Base-by-base conservation (phyloP, 2,113 vertebrate genomes). In the Chloropsis cyanopogon region DNA sequence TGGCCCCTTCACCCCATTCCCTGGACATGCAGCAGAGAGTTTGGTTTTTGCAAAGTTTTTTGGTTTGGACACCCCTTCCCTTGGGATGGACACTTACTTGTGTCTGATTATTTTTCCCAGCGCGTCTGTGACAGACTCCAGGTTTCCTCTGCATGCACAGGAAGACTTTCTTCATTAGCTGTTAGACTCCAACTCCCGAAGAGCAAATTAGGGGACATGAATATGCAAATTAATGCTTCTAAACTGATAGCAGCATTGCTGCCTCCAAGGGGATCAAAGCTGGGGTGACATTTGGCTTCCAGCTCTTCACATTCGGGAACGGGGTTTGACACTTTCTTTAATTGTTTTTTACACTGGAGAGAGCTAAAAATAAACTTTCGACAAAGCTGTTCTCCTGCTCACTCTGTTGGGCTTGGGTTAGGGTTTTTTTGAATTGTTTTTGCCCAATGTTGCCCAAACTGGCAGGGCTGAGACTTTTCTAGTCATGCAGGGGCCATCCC, bases 151-250 rank as follows among this genome's bases (percentile, higher is more conserved):
- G 49, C 26, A 18, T 4, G 0, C 68, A 49, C 82, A 94, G 95
- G 88, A 93, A 92, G 92, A n/a, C 31, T 86, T 86, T 65, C 82
- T 88, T 88, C 79, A 73, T 92, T 77, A 90, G 69, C 86, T 93
- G 65, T 73, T 92, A 88, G 76, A 33, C 50, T 81, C 88, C 80
- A 90, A 78, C 72, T 92, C 76, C 91, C 24, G 1, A 92, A 94
- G 95, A 96, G 86, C 82, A 86, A 96, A 97, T 90, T 88, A 94
- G 69, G 80, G 82, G 86, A 70, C 79, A 92, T 93, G 86, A 97
- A 97, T 93, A 96, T 93, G 91, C 91, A 95, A 95, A 96, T 86
- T 57, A 70, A 77, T 26, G 68, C 50, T 93, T 77, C 92, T 66
- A 85, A 80, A 92, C 88, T 66, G 95, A 70, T 72, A 88, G 61